These are phyloP conservation scores for Hydraecia micacea DNA, from an alignment of 2,888 invertebrate genomes.

Conservation along the genomic window DNA sequence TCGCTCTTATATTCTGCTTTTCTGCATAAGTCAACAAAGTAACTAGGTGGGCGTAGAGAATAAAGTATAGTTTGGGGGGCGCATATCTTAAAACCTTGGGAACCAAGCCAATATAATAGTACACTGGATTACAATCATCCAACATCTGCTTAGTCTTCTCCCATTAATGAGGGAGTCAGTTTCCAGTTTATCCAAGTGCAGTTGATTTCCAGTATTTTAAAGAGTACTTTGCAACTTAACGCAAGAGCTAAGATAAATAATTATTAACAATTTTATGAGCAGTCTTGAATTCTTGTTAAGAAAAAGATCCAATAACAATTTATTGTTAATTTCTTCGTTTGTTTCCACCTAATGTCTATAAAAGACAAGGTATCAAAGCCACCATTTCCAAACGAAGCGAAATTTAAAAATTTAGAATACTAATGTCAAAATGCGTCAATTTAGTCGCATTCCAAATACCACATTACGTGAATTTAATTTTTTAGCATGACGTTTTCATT, in stretches of 20 bases:
- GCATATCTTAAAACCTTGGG: too few relatives aligned
- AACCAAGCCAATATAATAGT: too few relatives aligned
- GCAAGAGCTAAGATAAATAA: background rate
- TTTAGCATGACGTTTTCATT: background rate
- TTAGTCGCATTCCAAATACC: conserved; percentile 17
- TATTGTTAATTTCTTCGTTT: background rate
- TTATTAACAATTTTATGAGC: background rate
- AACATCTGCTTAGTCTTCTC: background rate
- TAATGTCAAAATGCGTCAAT: conserved; percentile 44
- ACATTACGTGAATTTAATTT: background rate
- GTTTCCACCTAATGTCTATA: background rate
- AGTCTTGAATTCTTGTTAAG: too few relatives aligned
- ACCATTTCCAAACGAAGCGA: conserved; percentile 42
- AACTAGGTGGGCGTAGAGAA: too few relatives aligned
- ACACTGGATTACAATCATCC: too few relatives aligned
- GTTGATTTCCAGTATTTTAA: background rate
- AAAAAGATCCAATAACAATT: background rate
- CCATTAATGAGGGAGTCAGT: background rate
- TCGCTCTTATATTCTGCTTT: too few relatives aligned
- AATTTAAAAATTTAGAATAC: conserved; percentile 37
- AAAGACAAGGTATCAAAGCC: conserved; percentile 26
- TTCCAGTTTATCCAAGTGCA: background rate
- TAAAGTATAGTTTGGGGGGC: too few relatives aligned
- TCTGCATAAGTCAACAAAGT: too few relatives aligned
- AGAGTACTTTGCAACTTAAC: background rate